phyloP scores from a whole-genome alignment of 2,888 invertebrate genomes.

The Ennomos fuscantarius region DNA sequence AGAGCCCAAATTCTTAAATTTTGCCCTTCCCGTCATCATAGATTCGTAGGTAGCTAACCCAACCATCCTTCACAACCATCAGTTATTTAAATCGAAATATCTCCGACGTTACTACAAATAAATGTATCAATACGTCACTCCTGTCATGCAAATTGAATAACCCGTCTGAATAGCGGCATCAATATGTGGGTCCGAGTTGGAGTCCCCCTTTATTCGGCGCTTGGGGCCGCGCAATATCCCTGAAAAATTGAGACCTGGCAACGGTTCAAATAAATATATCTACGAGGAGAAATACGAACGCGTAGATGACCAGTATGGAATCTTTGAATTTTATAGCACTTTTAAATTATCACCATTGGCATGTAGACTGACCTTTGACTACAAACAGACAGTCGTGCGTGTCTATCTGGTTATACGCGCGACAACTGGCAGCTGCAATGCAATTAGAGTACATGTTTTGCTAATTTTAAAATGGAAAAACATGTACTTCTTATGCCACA shows the following conservation, averaged over 20 bases:
- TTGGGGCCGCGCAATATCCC: slow-evolving; percentile 34
- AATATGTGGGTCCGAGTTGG: slow-evolving; percentile 31
- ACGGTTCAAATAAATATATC: slow-evolving; percentile 37
- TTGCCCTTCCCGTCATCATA: no score
- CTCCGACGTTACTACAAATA: slow-evolving; percentile 26
- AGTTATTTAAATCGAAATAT: slow-evolving; percentile 23
- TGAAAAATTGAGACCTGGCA: slow-evolving; percentile 41
- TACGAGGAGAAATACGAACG: slow-evolving; percentile 5
- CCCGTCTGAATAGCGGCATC: slow-evolving; percentile 31
- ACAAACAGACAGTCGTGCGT: no score
- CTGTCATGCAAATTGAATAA: slow-evolving; percentile 36
- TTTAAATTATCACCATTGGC: no score
- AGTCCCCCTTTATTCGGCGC: slow-evolving; percentile 29
- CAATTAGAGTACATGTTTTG: no score
- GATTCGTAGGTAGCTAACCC: no score
- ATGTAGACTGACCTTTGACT: no score
- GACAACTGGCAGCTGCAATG: no score
- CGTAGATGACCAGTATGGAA: neutral
- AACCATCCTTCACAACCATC: slow-evolving; percentile 4
- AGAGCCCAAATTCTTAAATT: no score
- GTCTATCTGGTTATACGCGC: no score
- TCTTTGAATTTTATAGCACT: neutral
- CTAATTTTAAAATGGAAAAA: no score
- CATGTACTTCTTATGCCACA: no score
- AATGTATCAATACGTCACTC: slow-evolving; percentile 31